Base-by-base conservation (phyloP, 2,888 invertebrate species). In the Amiota mariae region DNA sequence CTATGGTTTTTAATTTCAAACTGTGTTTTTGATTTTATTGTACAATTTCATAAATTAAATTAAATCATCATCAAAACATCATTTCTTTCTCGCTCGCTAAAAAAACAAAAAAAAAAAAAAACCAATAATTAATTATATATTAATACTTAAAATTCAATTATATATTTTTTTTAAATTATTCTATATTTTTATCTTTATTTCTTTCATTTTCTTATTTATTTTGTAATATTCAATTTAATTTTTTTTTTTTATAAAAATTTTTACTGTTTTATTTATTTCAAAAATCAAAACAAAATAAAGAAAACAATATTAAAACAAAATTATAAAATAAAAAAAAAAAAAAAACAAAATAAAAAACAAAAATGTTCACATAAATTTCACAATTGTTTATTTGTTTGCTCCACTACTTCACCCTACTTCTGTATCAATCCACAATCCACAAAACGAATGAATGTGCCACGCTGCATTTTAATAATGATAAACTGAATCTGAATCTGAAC, bases 321-420 rank as follows among this genome's bases (percentile, higher is more conserved):
- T 59, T 59, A 59, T 15, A 18, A 15, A 59, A 59, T 46, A 13
- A 36, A 63, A 24, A 63, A 36, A 24, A 61, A 20, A 15, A 51
- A n/a, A 51, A 13, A 51, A 51, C 24, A 63, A 36, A 63, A 61
- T 57, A n/a, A 47, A 48, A 9, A 36, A 48, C 18, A 66, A 85
- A 87, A 83, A 83, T 88, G 82, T 88, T 88, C 88, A 88, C 87
- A 88, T 88, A 87, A 51, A 88, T 88, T 89, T 88, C 87, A 89
- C 87, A 87, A 86, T 84, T 87, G 88, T 87, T 88, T 88, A 84
- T 87, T 87, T 89, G 89, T 88, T 89, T 89, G 88, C 87, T 88
- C 85, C 89, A 89, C 87, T 87, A 87, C 88, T 81, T 84, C 85
- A 86, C 87, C 86, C 87, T 84, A 77, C 85, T 84, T 81, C 86